Percentiles rank a stretch among this genome's conserved stretches.
phyloP scores from a whole-genome alignment of 2,797 vertebrate genomes.

The Miichthys miiuy region DNA sequence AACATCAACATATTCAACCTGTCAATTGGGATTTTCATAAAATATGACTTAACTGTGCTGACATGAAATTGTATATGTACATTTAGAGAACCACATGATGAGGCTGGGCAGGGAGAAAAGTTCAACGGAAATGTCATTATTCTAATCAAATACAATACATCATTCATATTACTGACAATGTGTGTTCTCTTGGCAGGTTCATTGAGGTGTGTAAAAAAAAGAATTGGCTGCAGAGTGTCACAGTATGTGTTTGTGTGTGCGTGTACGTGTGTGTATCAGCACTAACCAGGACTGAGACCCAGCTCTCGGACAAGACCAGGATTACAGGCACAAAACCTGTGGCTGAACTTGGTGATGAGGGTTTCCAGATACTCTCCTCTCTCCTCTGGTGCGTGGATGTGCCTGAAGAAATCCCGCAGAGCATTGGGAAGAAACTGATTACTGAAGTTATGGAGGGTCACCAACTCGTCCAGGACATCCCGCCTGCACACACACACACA shows the following conservation, averaged over 20 bases:
- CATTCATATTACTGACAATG: no score
- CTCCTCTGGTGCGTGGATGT: conserved; percentile 98
- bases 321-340: conserved; percentile 97
- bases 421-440: conserved; percentile 99
- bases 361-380: conserved; percentile 98
- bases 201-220: no score
- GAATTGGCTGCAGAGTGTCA: no score
- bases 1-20: no score
- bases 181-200: no score
- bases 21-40: no score
- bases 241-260: conserved; percentile 2
- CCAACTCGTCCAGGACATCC: conserved; percentile 97
- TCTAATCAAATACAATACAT: no score
- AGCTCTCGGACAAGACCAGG: conserved; percentile 93
- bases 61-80: no score
- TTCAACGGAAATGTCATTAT: no score
- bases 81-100: no score
- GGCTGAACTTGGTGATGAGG: conserved; percentile 99
- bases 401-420: conserved; percentile 97
- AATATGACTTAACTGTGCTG: no score
- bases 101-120: no score
- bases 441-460: conserved; percentile 98
- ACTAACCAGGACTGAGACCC: conserved; percentile 97
- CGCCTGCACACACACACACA: conserved; percentile 82
- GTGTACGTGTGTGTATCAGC: background rate